Evolutionary conservation across 2,113 vertebrate genomes (phyloP).

Genomic region (Myodes glareolus): DNA sequence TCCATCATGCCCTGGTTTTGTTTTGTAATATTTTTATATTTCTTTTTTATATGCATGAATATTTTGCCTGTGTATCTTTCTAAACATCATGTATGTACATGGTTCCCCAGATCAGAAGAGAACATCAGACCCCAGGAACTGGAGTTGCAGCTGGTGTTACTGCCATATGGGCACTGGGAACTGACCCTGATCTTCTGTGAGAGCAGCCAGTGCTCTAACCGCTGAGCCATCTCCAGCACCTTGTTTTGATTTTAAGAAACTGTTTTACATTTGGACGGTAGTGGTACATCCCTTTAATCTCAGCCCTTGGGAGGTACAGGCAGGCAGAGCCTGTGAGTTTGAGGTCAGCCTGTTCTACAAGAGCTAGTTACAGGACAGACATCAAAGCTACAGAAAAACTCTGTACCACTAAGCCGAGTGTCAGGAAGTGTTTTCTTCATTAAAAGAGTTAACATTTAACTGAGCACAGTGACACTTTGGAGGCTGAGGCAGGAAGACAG

Average conservation of each 20-base stretch:
- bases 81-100: background rate
- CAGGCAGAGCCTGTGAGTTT: too few species aligned
- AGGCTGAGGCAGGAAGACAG: background rate
- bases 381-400: too few species aligned
- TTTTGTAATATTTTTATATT: background rate
- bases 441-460: background rate
- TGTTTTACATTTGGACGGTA: background rate
- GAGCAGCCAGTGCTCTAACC: background rate
- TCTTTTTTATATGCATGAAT: background rate
- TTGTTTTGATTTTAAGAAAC: background rate
- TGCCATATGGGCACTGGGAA: background rate
- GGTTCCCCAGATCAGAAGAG: background rate
- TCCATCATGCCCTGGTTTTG: background rate
- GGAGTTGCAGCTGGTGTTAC: background rate
- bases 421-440: background rate
- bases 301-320: too few species aligned
- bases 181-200: background rate
- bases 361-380: too few species aligned
- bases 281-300: too few species aligned
- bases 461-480: background rate
- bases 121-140: background rate
- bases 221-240: background rate
- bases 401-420: background rate
- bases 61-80: background rate
- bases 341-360: too few species aligned